phyloP scores from a whole-genome alignment of 2,113 vertebrate genomes.

The Uropsilus gracilis region DNA sequence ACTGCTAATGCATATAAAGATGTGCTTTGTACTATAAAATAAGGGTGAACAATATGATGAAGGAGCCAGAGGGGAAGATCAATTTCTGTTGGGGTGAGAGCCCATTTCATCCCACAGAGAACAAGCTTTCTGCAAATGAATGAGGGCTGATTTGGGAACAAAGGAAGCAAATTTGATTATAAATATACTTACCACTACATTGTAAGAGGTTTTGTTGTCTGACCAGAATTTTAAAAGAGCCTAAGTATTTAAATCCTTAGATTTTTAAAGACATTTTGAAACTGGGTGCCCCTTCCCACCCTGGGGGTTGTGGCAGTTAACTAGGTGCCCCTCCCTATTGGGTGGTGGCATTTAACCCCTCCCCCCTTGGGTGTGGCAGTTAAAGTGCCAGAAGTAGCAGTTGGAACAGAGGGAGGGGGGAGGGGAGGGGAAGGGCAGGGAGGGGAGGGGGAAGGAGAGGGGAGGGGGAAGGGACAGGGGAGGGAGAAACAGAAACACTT shows the following conservation, averaged over 20 bases:
- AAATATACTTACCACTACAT: not conserved
- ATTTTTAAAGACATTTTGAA: constrained; percentile 18
- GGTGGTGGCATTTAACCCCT: too few species aligned
- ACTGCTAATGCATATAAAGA: not conserved
- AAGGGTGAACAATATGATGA: not conserved
- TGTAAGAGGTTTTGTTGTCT: not conserved
- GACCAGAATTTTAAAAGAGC: constrained; percentile 22
- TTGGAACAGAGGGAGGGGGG: too few species aligned
- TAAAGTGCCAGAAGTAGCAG: too few species aligned
- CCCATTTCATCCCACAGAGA: not conserved
- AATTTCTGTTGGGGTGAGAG: not conserved
- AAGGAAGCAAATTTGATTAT: not conserved
- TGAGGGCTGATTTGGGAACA: not conserved
- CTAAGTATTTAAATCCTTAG: not conserved
- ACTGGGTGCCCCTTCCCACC: too few species aligned
- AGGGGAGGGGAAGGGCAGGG: too few species aligned
- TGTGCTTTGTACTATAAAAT: not conserved
- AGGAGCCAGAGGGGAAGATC: not conserved
- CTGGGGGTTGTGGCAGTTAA: too few species aligned
- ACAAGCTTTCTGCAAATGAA: not conserved
- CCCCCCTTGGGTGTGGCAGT: too few species aligned
- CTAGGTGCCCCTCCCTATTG: too few species aligned
- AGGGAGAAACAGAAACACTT: too few species aligned
- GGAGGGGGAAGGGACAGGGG: too few species aligned
- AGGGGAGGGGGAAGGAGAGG: too few species aligned